Percentiles rank a stretch among this genome's conserved stretches.
Evolutionary conservation across 1,140 invertebrate species (phyloP).

Genomic region (Drosophila fuyamai): DNA sequence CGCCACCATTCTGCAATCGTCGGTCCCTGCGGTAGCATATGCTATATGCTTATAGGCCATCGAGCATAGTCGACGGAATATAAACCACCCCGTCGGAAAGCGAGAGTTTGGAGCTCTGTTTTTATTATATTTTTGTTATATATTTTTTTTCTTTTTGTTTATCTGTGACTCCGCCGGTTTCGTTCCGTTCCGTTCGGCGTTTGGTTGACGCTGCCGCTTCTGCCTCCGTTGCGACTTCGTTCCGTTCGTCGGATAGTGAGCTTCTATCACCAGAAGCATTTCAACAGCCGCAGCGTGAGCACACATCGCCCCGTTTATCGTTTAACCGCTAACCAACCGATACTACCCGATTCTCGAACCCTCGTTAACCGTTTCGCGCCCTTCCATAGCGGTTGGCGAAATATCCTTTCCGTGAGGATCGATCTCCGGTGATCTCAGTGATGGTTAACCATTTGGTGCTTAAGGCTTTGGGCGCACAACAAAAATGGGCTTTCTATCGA

Average conservation of each 20-base stretch:
- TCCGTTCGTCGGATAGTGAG: conserved; percentile 32
- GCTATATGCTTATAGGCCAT: not conserved
- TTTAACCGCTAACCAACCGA: not conserved
- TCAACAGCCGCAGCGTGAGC: conserved; percentile 49
- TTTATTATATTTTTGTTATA: not conserved
- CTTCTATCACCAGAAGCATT: conserved; percentile 62
- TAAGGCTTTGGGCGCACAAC: conserved; percentile 48
- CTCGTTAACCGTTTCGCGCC: conserved; percentile 12
- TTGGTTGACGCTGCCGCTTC: conserved; percentile 4
- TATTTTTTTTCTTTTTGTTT: conserved; percentile 23
- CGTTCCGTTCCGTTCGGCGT: conserved; percentile 22
- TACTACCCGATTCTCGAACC: not conserved
- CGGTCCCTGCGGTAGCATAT: conserved; percentile 34
- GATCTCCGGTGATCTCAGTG: conserved; percentile 34
- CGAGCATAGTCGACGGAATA: not conserved
- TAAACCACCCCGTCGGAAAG: conserved; percentile 6
- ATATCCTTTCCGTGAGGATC: conserved; percentile 10
- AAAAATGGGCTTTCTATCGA: conserved; percentile 89
- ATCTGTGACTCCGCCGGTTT: conserved; percentile 36
- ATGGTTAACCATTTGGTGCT: conserved; percentile 54
- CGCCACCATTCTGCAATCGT: conserved; percentile 65
- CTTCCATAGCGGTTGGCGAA: not conserved
- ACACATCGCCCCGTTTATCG: conserved; percentile 10
- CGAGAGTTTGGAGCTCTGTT: conserved; percentile 11
- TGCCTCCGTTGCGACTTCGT: conserved; percentile 11